Evolutionary conservation across 2,888 invertebrate species (phyloP).

Genomic region (Melieria picta): DNA sequence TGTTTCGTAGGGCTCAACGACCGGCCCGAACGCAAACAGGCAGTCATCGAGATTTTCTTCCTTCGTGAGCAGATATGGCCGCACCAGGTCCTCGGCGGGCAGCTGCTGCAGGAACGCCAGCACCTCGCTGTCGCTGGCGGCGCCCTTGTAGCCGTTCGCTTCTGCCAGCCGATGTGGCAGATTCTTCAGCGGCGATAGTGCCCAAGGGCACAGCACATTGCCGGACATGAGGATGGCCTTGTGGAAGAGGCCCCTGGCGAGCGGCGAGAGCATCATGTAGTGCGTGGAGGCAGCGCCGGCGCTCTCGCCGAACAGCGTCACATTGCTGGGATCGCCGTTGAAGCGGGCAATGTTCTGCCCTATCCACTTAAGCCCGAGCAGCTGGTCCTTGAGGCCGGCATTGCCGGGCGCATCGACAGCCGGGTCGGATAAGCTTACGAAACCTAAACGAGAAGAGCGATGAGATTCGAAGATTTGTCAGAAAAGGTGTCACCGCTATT

Average conservation of each 20-base stretch:
- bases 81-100: slow-evolving; percentile 47
- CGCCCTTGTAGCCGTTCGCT: slow-evolving; percentile 49
- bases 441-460: slow-evolving; percentile 55
- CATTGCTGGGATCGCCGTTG: slow-evolving; percentile 67
- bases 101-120: slow-evolving; percentile 48
- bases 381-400: slow-evolving; percentile 68
- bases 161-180: slow-evolving; percentile 55
- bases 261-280: slow-evolving; percentile 65
- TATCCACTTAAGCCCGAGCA: slow-evolving; percentile 68
- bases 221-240: slow-evolving; percentile 62
- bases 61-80: slow-evolving; percentile 53
- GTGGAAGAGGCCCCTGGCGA: slow-evolving; percentile 63
- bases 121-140: slow-evolving; percentile 50
- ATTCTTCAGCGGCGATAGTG: slow-evolving; percentile 47
- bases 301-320: slow-evolving; percentile 68
- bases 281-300: slow-evolving; percentile 68
- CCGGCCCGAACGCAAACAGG: slow-evolving; percentile 60
- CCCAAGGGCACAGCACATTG: slow-evolving; percentile 56
- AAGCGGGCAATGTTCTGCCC: slow-evolving; percentile 65
- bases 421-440: slow-evolving; percentile 65
- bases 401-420: slow-evolving; percentile 67
- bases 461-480: neutral
- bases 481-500: neutral
- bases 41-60: slow-evolving; percentile 52
- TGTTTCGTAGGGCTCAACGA: slow-evolving; percentile 58